Evolutionary conservation across 2,888 invertebrate genomes (phyloP).

Genomic region (Mayetiola destructor): DNA sequence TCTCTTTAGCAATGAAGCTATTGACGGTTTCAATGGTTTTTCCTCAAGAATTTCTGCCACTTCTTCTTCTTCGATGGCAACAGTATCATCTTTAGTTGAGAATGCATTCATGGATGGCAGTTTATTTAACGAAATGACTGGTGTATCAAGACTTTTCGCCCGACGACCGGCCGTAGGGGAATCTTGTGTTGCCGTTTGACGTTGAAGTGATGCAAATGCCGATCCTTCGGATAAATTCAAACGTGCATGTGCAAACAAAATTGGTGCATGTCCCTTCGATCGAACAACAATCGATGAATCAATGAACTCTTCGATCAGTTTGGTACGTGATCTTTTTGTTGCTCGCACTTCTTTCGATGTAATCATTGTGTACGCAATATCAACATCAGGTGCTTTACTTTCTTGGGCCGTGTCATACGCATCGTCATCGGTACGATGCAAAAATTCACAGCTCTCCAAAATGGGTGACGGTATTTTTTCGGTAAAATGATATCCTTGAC

Average conservation of each 20-base stretch:
- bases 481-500: conserved; percentile 43
- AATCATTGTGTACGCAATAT: conserved; percentile 37
- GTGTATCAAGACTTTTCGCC: conserved; percentile 72
- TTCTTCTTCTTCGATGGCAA: conserved; percentile 58
- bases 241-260: conserved; percentile 63
- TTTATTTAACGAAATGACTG: conserved; percentile 63
- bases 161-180: conserved; percentile 61
- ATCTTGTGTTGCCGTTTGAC: conserved; percentile 52
- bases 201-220: conserved; percentile 55
- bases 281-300: conserved; percentile 50
- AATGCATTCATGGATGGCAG: conserved; percentile 73
- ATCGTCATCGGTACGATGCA: conserved; percentile 42
- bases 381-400: conserved; percentile 23
- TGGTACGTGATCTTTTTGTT: conserved; percentile 32
- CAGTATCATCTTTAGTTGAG: conserved; percentile 78
- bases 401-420: conserved; percentile 31
- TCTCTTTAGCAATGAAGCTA: conserved; percentile 28
- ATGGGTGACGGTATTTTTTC: conserved; percentile 51
- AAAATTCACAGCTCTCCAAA: conserved; percentile 44
- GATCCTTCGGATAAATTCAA: conserved; percentile 75
- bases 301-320: conserved; percentile 50
- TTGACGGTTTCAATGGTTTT: conserved; percentile 39
- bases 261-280: conserved; percentile 59
- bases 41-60: conserved; percentile 46
- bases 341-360: conserved; percentile 22